A percentile compares a stretch with the other conserved stretches of the same genome.
These are phyloP conservation scores for Pandemis corylana DNA, from an alignment of 2,888 invertebrate genomes.

Conservation along the genomic window DNA sequence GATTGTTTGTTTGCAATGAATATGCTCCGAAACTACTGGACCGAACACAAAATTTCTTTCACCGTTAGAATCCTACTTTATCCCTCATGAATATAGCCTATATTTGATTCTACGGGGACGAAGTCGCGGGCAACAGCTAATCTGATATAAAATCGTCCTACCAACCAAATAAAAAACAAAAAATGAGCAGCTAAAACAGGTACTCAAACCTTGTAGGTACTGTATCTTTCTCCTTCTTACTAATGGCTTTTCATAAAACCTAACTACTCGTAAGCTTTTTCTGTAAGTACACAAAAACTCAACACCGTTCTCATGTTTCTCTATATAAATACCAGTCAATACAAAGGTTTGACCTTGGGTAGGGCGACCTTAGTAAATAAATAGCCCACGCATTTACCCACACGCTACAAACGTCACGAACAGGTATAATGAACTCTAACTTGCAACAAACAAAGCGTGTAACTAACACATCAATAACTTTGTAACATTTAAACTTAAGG, in stretches of 20 bases:
- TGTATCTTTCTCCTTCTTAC: background rate
- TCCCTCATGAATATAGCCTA: too few relatives aligned
- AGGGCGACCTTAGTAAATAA: conserved; percentile 9
- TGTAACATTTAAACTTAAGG: background rate
- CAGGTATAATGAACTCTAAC: conserved; percentile 11
- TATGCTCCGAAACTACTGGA: too few relatives aligned
- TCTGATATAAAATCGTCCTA: too few relatives aligned
- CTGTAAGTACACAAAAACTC: background rate
- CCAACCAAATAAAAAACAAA: too few relatives aligned
- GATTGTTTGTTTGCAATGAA: too few relatives aligned
- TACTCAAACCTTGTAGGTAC: too few relatives aligned
- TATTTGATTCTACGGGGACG: too few relatives aligned
- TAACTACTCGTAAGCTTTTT: background rate
- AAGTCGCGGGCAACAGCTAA: too few relatives aligned
- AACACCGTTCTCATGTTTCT: background rate
- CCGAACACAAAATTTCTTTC: too few relatives aligned
- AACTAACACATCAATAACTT: background rate
- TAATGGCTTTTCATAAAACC: background rate
- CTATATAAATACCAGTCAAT: background rate
- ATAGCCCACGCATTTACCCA: background rate
- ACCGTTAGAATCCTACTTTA: too few relatives aligned
- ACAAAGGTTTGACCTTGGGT: conserved; percentile 11
- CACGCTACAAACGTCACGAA: background rate
- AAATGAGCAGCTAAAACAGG: too few relatives aligned
- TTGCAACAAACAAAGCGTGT: background rate